These are phyloP conservation scores for Amblyornis subalaris DNA, from an alignment of 2,113 vertebrate genomes.

Conservation along the genomic window DNA sequence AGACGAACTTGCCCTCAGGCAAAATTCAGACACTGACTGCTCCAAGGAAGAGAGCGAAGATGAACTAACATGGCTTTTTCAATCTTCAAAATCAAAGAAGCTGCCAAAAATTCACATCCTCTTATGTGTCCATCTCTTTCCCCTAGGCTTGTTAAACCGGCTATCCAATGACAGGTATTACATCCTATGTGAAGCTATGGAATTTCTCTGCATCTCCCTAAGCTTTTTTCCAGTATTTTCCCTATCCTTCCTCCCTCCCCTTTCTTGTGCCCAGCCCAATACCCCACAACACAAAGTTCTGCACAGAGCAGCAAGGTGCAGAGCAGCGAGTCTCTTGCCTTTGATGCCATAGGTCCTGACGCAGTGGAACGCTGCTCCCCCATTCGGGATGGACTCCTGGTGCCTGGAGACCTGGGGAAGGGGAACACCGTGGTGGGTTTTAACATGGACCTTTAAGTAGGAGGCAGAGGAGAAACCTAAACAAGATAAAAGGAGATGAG, in stretches of 20 bases:
- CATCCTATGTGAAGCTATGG: background rate
- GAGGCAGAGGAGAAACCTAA: constrained; percentile 99
- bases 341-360: constrained; percentile 98
- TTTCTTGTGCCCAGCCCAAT: constrained; percentile 55
- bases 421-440: constrained; percentile 98
- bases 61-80: background rate
- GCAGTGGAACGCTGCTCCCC: constrained; percentile 97
- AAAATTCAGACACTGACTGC: background rate
- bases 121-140: background rate
- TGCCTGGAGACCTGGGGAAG: constrained; percentile 95
- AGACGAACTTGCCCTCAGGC: background rate
- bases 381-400: constrained; percentile 93
- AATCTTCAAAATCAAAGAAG: background rate
- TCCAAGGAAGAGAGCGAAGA: background rate
- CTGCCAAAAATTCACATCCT: background rate
- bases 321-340: constrained; percentile 94
- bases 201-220: background rate
- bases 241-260: constrained; percentile 47
- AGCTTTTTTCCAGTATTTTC: background rate
- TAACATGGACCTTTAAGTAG: constrained; percentile 99
- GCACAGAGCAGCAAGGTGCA: constrained; percentile 78
- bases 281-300: constrained; percentile 63
- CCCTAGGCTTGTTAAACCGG: background rate
- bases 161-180: background rate
- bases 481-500: constrained; percentile 93